A percentile compares a stretch with the other conserved stretches of the same genome.
Conservation (phyloP, 1,140 invertebrate genomes). For the Drosophila murphyi region DNA sequence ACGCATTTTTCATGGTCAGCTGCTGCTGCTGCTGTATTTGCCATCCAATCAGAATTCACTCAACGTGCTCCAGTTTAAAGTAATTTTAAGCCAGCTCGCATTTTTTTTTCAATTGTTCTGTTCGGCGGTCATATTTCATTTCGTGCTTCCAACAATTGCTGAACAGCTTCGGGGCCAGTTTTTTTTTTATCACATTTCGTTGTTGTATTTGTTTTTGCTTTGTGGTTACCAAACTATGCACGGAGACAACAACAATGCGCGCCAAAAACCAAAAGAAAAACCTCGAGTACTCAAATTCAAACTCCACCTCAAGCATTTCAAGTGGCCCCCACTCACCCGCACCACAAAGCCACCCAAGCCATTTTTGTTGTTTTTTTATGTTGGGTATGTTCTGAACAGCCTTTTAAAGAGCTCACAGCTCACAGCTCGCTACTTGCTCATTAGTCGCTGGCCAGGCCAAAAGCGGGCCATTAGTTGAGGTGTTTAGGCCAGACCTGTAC, state of each 20-base stretch:
- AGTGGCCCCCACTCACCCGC: slow-evolving; percentile 44
- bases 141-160: slow-evolving; percentile 46
- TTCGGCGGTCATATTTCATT: slow-evolving; percentile 67
- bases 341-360: too few relatives aligned
- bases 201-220: neutral
- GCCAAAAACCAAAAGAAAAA: slow-evolving; percentile 56
- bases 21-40: slow-evolving; percentile 27
- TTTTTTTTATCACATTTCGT: slow-evolving; percentile 1
- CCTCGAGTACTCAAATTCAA: slow-evolving; percentile 56
- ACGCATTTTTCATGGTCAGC: slow-evolving; percentile 53
- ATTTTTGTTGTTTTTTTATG: slow-evolving; percentile 24
- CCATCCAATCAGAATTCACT: slow-evolving; percentile 38
- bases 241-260: slow-evolving; percentile 39
- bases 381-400: slow-evolving; percentile 56
- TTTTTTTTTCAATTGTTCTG: slow-evolving; percentile 56
- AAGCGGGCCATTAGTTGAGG: slow-evolving; percentile 66
- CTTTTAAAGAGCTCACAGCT: slow-evolving; percentile 64
- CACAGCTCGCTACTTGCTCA: slow-evolving; percentile 63
- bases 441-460: slow-evolving; percentile 59
- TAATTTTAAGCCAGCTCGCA: slow-evolving; percentile 37
- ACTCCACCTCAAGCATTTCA: slow-evolving; percentile 63
- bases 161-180: slow-evolving; percentile 53
- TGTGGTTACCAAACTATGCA: slow-evolving; percentile 24
- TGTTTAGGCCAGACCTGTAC: slow-evolving; percentile 62
- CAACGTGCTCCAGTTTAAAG: slow-evolving; percentile 60